Evolutionary conservation across 1,140 invertebrate genomes (phyloP), one percentile per base, ranked within the genome.

Genomic region (Listronotus oregonensis): DNA sequence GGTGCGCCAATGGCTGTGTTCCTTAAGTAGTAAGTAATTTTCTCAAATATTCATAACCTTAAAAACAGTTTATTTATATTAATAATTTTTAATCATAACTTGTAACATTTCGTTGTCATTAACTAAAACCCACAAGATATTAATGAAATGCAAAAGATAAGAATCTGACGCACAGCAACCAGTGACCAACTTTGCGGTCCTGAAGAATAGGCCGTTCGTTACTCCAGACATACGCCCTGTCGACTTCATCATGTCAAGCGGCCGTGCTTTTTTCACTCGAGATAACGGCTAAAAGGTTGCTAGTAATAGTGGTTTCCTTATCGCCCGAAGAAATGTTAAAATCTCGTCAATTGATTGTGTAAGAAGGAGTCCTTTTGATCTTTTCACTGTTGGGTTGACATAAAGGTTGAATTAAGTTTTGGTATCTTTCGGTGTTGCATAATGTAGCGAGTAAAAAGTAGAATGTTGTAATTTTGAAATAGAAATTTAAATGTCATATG

Each of bases 211-310:
- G 60, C 60, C 60, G 60, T 63, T 49, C 54, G 37, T 63, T 63
- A 63, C 39, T 63, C 50, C 62, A 57, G 15, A 66, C 64, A 51
- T 40, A 66, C 64, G 64, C 64, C 54, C 44, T 39, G 64, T 66
- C 64, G 64, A 66, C 47, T 66, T 59, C 64, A 52, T 66, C 64
- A 66, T 27, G 64, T 66, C 64, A 66, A 66, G 43, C 51, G 14
- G 27, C 11, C 51, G 64, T 56, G 47, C 56, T 50, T 64, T 49
- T 66, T 66, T 49, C 64, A 66, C 56, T 52, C 27, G 34, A 66
- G 64, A 66, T 66, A 66, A 66, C 64, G 55, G 50, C 56, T 59
- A 59, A 64, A 57, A 64, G 62, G 62, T 64, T 64, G 62, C 61
- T 64, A 37, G 59, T 62, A 51, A 62, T 62, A 62, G 59, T 52